Conservation (phyloP, 2,113 vertebrate genomes). For the Myotis davidii region DNA sequence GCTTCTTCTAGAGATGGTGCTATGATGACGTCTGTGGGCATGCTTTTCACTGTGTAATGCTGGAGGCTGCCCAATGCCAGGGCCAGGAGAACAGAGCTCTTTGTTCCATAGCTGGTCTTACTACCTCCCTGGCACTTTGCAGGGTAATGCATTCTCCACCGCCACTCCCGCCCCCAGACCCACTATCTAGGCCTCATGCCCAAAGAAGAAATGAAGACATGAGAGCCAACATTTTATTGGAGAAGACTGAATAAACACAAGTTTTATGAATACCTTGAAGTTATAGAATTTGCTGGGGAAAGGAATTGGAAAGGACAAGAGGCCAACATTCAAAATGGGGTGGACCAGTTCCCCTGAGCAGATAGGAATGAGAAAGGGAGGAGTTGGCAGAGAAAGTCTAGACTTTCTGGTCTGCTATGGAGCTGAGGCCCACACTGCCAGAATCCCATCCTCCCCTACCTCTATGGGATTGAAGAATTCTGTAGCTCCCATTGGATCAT, state of each 20-base stretch:
- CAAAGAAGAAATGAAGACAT: conserved; percentile 46
- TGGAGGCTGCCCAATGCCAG: not conserved
- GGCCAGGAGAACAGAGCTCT: not conserved
- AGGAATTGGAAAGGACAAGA: not conserved
- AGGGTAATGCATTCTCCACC: not conserved
- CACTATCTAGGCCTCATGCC: conserved; percentile 10
- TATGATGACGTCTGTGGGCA: conserved; percentile 7
- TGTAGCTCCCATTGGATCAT: not conserved
- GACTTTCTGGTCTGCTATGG: not conserved
- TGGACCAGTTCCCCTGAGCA: not conserved
- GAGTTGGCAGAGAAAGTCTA: conserved; percentile 35
- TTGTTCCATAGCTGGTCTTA: not conserved
- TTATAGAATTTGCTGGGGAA: conserved; percentile 34
- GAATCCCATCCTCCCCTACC: not conserved
- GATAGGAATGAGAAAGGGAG: not conserved
- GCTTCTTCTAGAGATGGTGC: conserved; percentile 15
- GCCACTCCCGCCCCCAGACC: not conserved
- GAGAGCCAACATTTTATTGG: conserved; percentile 69
- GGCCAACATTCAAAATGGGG: not conserved
- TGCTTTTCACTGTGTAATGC: not conserved
- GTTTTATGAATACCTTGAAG: conserved; percentile 22
- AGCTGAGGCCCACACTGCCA: not conserved
- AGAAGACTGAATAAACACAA: conserved; percentile 46
- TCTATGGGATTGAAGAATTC: conserved; percentile 11
- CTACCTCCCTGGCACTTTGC: not conserved